phyloP scores from a whole-genome alignment of 2,113 vertebrate genomes.

The Microtus pennsylvanicus region DNA sequence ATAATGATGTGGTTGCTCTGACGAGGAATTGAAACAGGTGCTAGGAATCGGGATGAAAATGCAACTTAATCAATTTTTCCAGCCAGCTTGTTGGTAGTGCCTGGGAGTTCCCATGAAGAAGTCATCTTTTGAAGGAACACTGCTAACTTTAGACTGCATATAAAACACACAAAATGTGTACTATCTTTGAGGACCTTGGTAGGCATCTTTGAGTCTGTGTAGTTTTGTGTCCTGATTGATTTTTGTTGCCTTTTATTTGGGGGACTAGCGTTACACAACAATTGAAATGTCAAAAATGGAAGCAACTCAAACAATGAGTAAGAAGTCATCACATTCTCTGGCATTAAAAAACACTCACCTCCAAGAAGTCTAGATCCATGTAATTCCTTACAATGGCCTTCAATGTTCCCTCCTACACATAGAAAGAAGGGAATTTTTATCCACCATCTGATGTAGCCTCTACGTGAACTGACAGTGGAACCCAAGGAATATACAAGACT shows the following conservation, averaged over 20 bases:
- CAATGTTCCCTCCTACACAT: background rate
- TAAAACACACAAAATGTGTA: background rate
- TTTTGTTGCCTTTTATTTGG: background rate
- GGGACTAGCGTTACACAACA: background rate
- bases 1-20: background rate
- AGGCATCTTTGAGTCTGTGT: background rate
- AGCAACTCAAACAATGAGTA: background rate
- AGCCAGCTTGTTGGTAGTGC: background rate
- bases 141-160: background rate
- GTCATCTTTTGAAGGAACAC: background rate
- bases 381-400: background rate
- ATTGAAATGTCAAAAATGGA: background rate
- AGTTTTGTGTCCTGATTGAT: background rate
- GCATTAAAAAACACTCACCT: background rate
- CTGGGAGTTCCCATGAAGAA: background rate
- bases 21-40: background rate
- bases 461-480: background rate
- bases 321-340: background rate
- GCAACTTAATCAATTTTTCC: background rate
- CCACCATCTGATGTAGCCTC: background rate
- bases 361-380: background rate
- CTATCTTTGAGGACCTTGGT: background rate
- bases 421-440: background rate
- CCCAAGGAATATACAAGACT: background rate
- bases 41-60: background rate